These are phyloP conservation scores for Spilosoma lubricipeda DNA, from an alignment of 2,888 invertebrate species.

Conservation along the genomic window DNA sequence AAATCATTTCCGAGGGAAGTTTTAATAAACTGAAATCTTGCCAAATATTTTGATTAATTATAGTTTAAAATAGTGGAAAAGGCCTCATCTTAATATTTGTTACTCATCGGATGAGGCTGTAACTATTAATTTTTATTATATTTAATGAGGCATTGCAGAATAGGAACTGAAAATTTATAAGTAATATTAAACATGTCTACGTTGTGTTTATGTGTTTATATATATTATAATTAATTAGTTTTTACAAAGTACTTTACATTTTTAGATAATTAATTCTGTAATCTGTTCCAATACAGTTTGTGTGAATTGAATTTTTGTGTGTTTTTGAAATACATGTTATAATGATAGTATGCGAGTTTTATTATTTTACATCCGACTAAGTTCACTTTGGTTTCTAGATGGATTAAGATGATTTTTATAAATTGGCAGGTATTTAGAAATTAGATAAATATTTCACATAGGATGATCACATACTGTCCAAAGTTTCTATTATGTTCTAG, in stretches of 20 bases:
- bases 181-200: not conserved
- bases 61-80: not conserved
- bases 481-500: too few relatives aligned
- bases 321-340: conserved; percentile 12
- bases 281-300: not conserved
- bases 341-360: not conserved
- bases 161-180: not conserved
- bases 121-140: not conserved
- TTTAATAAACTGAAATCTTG: not conserved
- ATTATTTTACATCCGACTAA: not conserved
- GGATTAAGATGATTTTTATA: not conserved
- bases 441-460: not conserved
- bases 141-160: not conserved
- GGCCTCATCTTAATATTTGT: not conserved
- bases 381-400: not conserved
- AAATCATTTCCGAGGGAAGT: conserved; percentile 47
- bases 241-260: not conserved
- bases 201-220: not conserved
- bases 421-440: not conserved
- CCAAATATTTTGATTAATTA: not conserved
- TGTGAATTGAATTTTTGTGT: conserved; percentile 12
- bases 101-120: not conserved
- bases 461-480: not conserved
- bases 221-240: not conserved
- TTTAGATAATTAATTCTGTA: conserved; percentile 5